phyloP scores from a whole-genome alignment of 2,113 vertebrate species.

The Himantopus leucocephalus region DNA sequence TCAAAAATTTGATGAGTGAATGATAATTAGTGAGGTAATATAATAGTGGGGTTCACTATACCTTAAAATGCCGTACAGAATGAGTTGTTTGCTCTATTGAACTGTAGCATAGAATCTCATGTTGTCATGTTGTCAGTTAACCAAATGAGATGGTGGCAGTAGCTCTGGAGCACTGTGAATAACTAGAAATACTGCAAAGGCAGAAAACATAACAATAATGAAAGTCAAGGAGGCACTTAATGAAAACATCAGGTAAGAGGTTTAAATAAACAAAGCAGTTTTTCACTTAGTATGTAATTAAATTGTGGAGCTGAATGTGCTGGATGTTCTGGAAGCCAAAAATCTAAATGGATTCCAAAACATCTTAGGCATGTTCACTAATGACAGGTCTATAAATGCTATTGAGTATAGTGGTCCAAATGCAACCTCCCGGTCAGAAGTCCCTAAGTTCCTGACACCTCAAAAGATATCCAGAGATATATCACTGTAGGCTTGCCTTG shows the following conservation, averaged over 20 bases:
- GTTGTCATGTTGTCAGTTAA: background rate
- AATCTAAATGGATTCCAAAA: background rate
- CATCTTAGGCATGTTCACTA: background rate
- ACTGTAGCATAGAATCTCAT: background rate
- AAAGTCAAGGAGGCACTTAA: background rate
- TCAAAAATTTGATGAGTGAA: background rate
- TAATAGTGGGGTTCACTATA: background rate
- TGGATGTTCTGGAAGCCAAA: slow-evolving; percentile 3
- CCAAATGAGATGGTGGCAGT: background rate
- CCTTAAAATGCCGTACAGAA: background rate
- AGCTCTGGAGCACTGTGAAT: background rate
- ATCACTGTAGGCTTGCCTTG: background rate
- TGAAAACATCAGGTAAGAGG: slow-evolving; percentile 28
- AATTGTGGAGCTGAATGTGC: background rate
- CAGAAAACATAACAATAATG: slow-evolving; percentile 18
- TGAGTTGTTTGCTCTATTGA: background rate
- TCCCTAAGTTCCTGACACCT: background rate
- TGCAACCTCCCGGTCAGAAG: background rate
- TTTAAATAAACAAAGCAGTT: slow-evolving; percentile 38
- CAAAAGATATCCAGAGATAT: background rate
- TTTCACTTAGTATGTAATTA: slow-evolving; percentile 29
- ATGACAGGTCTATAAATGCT: background rate
- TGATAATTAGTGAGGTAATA: background rate
- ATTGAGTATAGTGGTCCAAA: background rate
- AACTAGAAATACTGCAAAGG: slow-evolving; percentile 4